Percentiles rank a stretch among this genome's conserved stretches.
Conservation (phyloP, 1,140 invertebrate genomes). For the Spodoptera frugiperda region DNA sequence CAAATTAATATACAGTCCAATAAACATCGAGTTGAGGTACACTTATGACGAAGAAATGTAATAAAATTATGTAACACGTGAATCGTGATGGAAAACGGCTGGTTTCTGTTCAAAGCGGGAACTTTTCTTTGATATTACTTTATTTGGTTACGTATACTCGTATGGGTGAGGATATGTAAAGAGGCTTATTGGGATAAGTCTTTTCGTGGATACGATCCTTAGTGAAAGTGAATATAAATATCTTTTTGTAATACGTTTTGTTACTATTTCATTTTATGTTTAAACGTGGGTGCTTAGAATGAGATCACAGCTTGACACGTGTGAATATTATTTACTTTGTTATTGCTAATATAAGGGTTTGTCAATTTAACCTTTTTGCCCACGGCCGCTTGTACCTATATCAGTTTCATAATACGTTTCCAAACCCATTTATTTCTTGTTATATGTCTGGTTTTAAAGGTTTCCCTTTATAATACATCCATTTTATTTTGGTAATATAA, state of each 20-base stretch:
- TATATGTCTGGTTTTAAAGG: too few species aligned
- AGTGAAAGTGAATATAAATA: conserved; percentile 45
- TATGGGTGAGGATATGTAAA: conserved; percentile 60
- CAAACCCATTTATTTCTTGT: too few species aligned
- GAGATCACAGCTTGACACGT: not conserved
- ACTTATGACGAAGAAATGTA: conserved; percentile 50
- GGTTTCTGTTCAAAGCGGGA: conserved; percentile 56
- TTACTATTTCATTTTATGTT: conserved; percentile 5
- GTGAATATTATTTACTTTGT: not conserved
- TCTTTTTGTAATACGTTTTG: conserved; percentile 10
- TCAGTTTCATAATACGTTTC: too few species aligned
- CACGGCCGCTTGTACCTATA: too few species aligned
- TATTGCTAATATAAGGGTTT: not conserved
- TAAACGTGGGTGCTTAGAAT: not conserved
- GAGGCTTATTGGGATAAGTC: conserved; percentile 68
- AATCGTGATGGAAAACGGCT: conserved; percentile 59
- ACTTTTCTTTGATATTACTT: conserved; percentile 66
- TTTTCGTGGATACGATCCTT: conserved; percentile 40
- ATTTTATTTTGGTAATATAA: too few species aligned
- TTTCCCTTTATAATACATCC: too few species aligned
- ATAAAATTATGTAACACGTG: conserved; percentile 64
- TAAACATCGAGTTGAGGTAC: conserved; percentile 46
- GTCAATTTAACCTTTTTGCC: too few species aligned
- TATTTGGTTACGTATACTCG: conserved; percentile 58
- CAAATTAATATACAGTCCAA: conserved; percentile 48